These are phyloP conservation scores for Nanorana parkeri DNA, from an alignment of 2,113 vertebrate species.

Conservation along the genomic window DNA sequence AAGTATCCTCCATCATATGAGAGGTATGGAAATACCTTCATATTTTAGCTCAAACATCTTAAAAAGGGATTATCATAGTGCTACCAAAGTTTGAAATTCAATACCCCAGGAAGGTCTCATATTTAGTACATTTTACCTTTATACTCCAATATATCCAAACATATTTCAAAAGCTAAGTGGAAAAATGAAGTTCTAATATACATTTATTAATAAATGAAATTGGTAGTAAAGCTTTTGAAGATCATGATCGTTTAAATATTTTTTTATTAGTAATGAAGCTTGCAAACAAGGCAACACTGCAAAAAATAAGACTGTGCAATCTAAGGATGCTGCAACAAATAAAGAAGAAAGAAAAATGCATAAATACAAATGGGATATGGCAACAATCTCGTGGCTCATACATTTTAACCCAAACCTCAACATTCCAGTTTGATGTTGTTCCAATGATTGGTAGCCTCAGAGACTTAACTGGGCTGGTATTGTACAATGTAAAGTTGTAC, in stretches of 20 bases:
- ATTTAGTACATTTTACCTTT: too few species aligned
- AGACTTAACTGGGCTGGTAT: constrained; percentile 14
- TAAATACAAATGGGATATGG: not conserved
- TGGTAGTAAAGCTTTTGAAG: not conserved
- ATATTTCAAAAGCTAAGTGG: constrained; percentile 7
- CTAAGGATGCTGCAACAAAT: not conserved
- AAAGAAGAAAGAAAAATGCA: not conserved
- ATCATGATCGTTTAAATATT: not conserved
- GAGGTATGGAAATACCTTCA: too few species aligned
- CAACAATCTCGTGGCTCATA: not conserved
- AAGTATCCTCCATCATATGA: too few species aligned
- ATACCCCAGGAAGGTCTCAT: too few species aligned
- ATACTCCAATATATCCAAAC: too few species aligned
- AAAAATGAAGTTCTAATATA: not conserved
- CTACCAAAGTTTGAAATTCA: too few species aligned
- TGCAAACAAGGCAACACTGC: not conserved
- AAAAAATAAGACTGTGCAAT: not conserved
- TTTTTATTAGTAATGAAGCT: not conserved
- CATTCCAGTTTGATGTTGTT: constrained; percentile 1
- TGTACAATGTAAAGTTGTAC: not conserved
- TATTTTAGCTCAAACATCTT: too few species aligned
- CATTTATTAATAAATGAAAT: constrained; percentile 1
- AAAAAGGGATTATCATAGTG: too few species aligned
- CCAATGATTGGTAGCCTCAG: constrained; percentile 33
- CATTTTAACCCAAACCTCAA: not conserved